Base-by-base conservation (phyloP, 2,888 invertebrate species). In the Temnothorax unifasciatus region DNA sequence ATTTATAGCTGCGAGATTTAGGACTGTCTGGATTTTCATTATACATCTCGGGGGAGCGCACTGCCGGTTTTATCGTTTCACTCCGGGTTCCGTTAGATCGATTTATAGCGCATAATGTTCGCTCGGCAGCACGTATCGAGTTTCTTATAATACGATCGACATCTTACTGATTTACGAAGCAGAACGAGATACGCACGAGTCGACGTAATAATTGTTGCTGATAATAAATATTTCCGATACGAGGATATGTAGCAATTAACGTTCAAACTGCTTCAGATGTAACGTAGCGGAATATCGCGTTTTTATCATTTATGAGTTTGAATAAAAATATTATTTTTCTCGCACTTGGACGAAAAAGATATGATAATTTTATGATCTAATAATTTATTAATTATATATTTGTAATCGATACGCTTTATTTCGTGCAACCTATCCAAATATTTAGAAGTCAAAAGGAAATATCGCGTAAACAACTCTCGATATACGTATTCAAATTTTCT, bases 131-230 rank as follows among this genome's bases (percentile, higher is more conserved):
- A 63, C 63, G 47, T 74, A 54, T 69, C 54, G 44, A 44, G 69
- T 77, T 77, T 77, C 77, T 77, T 77, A 77, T 77, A 77, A 77
- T 77, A 47, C 68, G 77, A 77, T 77, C 77, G 77, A 77, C 77
- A 41, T 68, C 69, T 77, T 44, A 52, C 29, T 69, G 77, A 77
- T 77, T 77, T 77, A 77, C 77, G 77, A 57, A 77, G 77, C 69
- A 77, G 54, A 77, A 77, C 77, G 77, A 76, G 29, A 52, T 64
- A 52, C 50, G 41, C 50, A 41, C 41, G 25, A 68, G 68, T 68
- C 76, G 68, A 68, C 13, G 68, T 29, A 69, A 34, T 71, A 79
- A 79, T 79, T 79, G 57, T 69, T 79, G 44, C n/a, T 21, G 71
- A 69, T 79, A 59, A 71, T 69, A 59, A 71, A 79, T 79, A 57